Percentiles rank a stretch among this genome's conserved stretches.
Evolutionary conservation across 2,113 vertebrate species (phyloP).

Genomic region (Empidonax alnorum): DNA sequence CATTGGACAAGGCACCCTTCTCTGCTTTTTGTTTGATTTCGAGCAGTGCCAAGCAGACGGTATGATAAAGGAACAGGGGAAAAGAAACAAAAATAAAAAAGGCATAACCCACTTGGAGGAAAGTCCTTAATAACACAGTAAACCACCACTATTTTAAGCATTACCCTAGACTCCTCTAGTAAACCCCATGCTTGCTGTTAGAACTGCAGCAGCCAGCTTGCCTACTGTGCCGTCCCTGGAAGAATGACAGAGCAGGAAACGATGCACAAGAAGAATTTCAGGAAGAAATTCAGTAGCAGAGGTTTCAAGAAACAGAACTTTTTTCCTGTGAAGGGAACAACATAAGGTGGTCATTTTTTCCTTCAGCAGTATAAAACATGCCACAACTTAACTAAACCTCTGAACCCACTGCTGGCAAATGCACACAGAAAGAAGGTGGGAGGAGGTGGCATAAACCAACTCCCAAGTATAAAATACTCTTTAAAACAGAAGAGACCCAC

Average conservation of each 20-base stretch:
- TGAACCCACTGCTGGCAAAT: background rate
- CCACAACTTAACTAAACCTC: background rate
- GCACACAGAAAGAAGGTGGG: background rate
- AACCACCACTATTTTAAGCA: background rate
- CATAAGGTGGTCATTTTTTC: background rate
- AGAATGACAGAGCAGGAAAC: background rate
- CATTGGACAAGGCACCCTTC: background rate
- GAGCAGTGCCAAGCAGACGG: background rate
- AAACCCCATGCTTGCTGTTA: background rate
- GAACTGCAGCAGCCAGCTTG: background rate
- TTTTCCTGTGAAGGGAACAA: background rate
- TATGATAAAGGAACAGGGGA: fast-evolving
- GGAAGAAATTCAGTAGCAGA: background rate
- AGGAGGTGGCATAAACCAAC: background rate
- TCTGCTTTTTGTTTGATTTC: background rate
- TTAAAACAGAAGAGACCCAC: background rate
- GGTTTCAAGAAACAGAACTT: background rate
- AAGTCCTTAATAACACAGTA: background rate
- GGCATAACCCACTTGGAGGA: background rate
- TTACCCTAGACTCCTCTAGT: background rate
- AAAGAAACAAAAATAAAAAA: background rate
- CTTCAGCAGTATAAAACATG: background rate
- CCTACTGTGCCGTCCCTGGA: background rate
- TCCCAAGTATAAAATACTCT: background rate
- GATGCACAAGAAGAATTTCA: background rate